phyloP scores from a whole-genome alignment of 2,888 invertebrate genomes.

The Galerucella calmariensis region DNA sequence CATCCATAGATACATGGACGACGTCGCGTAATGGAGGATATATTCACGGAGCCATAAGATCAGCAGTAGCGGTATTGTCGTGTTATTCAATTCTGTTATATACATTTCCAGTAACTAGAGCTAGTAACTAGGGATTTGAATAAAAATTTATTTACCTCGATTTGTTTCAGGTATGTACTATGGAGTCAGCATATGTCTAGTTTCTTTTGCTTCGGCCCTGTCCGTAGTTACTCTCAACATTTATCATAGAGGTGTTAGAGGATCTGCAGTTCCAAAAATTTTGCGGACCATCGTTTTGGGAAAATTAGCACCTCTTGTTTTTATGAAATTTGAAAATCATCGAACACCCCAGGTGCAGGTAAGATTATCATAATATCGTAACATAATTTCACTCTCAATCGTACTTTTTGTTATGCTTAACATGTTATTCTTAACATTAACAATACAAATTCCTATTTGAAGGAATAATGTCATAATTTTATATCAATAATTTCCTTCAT shows the following conservation, averaged over 20 bases:
- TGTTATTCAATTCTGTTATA: no score
- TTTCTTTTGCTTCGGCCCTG: slow-evolving; percentile 82
- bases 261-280: slow-evolving; percentile 79
- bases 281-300: slow-evolving; percentile 79
- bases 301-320: slow-evolving; percentile 78
- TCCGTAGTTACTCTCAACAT: slow-evolving; percentile 88
- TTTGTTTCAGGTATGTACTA: slow-evolving; percentile 78
- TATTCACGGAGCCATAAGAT: no score
- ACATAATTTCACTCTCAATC: not conserved
- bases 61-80: no score
- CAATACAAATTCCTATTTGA: no score
- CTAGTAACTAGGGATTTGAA: no score
- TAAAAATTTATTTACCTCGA: not conserved
- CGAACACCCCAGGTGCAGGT: slow-evolving; percentile 57
- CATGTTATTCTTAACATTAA: no score
- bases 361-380: slow-evolving; percentile 27
- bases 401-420: no score
- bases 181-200: slow-evolving; percentile 84
- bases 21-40: no score
- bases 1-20: no score
- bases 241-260: slow-evolving; percentile 85
- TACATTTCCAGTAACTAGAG: no score
- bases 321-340: slow-evolving; percentile 75
- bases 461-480: no score
- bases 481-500: no score